Evolutionary conservation across 1,140 invertebrate species (phyloP).

Genomic region (Bombus impatiens): DNA sequence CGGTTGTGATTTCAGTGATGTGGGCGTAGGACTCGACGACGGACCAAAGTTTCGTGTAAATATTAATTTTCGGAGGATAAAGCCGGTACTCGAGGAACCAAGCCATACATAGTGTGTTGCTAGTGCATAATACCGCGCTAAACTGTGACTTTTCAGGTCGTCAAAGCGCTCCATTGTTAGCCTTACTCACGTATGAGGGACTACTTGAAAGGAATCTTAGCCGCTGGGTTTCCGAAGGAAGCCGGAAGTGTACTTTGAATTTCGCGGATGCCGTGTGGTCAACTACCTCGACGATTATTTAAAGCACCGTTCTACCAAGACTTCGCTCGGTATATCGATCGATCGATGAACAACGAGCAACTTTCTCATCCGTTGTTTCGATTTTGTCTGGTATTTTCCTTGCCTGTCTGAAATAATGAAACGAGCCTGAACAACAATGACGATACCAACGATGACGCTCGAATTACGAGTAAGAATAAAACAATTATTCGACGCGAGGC

Average conservation of each 20-base stretch:
- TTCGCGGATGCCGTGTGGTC: not conserved
- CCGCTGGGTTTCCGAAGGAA: not conserved
- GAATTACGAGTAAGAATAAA: not conserved
- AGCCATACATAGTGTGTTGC: too few species aligned
- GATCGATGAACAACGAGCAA: not conserved
- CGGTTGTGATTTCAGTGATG: not conserved
- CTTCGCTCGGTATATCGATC: not conserved
- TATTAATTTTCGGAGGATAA: constrained; percentile 20
- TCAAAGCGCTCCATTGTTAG: constrained; percentile 9
- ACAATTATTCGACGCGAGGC: not conserved
- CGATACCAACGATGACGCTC: not conserved
- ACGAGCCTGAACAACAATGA: not conserved
- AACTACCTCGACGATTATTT: not conserved
- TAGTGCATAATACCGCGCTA: not conserved
- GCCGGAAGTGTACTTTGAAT: not conserved
- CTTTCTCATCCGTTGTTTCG: not conserved
- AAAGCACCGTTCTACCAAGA: not conserved
- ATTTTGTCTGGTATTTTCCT: not conserved
- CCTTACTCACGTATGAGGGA: not conserved
- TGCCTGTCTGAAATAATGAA: not conserved
- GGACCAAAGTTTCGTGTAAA: constrained; percentile 22
- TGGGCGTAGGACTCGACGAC: not conserved
- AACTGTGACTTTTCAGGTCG: not conserved
- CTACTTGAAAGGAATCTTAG: not conserved
- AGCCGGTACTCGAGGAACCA: not conserved